These are phyloP conservation scores for Pammene aurita DNA, from an alignment of 2,888 invertebrate species.

Conservation along the genomic window DNA sequence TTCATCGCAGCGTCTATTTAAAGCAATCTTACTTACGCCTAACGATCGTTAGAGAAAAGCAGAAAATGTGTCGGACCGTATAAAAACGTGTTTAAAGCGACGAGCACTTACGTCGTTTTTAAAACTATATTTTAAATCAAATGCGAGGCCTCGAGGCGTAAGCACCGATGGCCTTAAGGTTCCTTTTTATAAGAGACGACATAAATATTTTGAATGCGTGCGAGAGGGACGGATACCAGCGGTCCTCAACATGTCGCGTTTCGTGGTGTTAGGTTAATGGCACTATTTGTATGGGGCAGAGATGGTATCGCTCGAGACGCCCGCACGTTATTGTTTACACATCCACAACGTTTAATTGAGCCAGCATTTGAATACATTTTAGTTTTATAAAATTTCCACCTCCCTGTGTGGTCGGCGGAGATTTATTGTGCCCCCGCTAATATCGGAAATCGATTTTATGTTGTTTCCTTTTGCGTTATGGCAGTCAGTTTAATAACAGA, in stretches of 20 bases:
- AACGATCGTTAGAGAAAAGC: constrained; percentile 48
- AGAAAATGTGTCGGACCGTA: background rate
- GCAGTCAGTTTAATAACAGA: constrained; percentile 39
- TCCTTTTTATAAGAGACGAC: background rate
- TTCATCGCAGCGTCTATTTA: constrained; percentile 64
- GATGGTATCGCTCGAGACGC: constrained; percentile 68
- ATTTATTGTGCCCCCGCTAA: constrained; percentile 38
- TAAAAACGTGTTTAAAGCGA: background rate
- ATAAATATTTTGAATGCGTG: constrained; percentile 33
- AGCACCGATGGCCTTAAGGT: background rate
- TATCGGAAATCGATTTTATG: constrained; percentile 40
- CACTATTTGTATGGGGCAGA: constrained; percentile 72
- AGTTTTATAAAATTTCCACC: constrained; percentile 32
- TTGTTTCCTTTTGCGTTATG: constrained; percentile 38
- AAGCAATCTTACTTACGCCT: constrained; percentile 43
- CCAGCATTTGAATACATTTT: constrained; percentile 35
- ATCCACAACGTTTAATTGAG: constrained; percentile 41
- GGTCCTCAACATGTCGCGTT: constrained; percentile 67
- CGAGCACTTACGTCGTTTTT: constrained; percentile 7
- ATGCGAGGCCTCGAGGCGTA: background rate
- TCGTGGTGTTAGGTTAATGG: constrained; percentile 76
- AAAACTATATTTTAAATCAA: background rate
- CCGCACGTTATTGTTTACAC: constrained; percentile 57
- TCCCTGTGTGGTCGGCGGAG: constrained; percentile 40
- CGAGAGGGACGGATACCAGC: constrained; percentile 48